Evolutionary conservation across 2,888 invertebrate genomes (phyloP).

Genomic region (Melinaea menophilus): DNA sequence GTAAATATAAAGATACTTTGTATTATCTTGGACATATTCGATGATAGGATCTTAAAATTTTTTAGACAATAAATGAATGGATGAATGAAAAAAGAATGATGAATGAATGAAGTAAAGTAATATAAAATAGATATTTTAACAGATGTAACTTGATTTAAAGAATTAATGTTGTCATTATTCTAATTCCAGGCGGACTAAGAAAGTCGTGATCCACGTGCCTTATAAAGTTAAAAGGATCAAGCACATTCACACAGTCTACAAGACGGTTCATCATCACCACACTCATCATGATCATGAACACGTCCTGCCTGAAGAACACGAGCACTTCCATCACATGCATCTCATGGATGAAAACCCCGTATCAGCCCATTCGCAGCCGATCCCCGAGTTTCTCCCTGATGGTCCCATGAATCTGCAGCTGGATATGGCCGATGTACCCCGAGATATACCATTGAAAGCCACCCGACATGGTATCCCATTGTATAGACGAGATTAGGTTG

Average conservation of each 20-base stretch:
- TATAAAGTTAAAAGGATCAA: conserved; percentile 82
- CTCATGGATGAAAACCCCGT: conserved; percentile 51
- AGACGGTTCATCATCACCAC: conserved; percentile 80
- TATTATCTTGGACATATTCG: too few species aligned
- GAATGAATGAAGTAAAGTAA: background rate
- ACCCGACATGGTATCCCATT: conserved; percentile 51
- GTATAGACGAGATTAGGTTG: conserved; percentile 41
- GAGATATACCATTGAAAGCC: conserved; percentile 45
- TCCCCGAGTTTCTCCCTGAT: conserved; percentile 69
- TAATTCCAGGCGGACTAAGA: conserved; percentile 75
- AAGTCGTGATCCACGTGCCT: conserved; percentile 83
- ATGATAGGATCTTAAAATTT: too few species aligned
- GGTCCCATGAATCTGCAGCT: conserved; percentile 49
- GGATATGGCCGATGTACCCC: conserved; percentile 48
- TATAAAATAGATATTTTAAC: background rate
- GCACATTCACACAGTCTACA: conserved; percentile 85
- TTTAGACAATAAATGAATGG: too few species aligned
- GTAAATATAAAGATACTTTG: too few species aligned
- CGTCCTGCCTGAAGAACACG: conserved; percentile 62
- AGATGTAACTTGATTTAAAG: background rate
- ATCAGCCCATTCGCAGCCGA: conserved; percentile 60
- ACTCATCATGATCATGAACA: conserved; percentile 56
- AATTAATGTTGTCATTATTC: conserved; percentile 7
- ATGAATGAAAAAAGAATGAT: too few species aligned
- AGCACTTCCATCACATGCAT: conserved; percentile 73